A percentile compares a stretch with the other conserved stretches of the same genome.
Evolutionary conservation across 2,797 vertebrate genomes (phyloP).

Genomic region (Streptopelia turtur): DNA sequence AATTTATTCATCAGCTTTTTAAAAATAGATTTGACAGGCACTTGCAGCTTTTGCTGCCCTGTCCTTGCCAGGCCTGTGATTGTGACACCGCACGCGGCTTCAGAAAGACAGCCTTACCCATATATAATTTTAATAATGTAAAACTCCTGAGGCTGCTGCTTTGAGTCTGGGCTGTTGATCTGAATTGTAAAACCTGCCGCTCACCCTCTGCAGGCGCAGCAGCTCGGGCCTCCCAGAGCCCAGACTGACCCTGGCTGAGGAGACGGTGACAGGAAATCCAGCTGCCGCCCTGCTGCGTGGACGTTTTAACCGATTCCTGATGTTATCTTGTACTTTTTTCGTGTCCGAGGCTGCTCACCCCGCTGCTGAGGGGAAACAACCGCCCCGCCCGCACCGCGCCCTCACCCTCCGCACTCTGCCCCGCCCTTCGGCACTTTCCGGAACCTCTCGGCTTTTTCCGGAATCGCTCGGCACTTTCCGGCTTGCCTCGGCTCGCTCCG

Average conservation of each 20-base stretch:
- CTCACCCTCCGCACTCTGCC: fast-evolving
- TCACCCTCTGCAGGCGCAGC: fast-evolving
- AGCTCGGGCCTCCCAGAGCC: not conserved
- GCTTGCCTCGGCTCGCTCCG: not conserved
- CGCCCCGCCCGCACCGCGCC: fast-evolving
- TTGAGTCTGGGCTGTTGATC: not conserved
- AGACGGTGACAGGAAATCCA: fast-evolving
- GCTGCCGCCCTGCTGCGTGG: fast-evolving
- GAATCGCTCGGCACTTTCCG: not conserved
- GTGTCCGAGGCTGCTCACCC: fast-evolving
- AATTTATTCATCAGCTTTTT: not conserved
- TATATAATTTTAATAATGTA: not conserved
- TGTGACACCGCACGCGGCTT: fast-evolving
- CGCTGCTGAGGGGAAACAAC: fast-evolving
- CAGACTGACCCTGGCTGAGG: not conserved
- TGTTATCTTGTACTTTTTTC: fast-evolving
- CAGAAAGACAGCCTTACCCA: not conserved
- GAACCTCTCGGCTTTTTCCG: not conserved
- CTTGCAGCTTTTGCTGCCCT: not conserved
- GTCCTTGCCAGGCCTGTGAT: not conserved
- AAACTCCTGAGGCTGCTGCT: not conserved
- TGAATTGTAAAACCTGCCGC: not conserved
- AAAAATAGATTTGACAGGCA: not conserved
- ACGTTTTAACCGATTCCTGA: fast-evolving
- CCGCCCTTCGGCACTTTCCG: not conserved